phyloP scores from a whole-genome alignment of 2,888 invertebrate genomes.

The Nomada ruficornis region DNA sequence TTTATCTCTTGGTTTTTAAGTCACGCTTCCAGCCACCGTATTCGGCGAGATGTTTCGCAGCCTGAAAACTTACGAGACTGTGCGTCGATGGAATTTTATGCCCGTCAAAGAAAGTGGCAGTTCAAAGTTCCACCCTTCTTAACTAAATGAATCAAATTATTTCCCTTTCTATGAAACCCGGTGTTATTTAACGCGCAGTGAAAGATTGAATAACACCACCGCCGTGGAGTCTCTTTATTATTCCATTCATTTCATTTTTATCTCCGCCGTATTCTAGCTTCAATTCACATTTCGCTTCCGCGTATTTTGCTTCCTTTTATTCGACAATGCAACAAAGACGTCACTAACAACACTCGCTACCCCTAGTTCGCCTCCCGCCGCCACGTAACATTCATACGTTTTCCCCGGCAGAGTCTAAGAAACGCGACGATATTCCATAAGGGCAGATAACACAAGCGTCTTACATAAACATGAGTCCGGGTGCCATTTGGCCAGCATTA shows the following conservation, averaged over 20 bases:
- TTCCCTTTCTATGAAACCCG: too few relatives aligned
- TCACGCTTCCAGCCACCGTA: conserved; percentile 33
- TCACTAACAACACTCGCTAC: too few relatives aligned
- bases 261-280: too few relatives aligned
- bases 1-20: conserved; percentile 51
- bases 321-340: too few relatives aligned
- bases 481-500: background rate
- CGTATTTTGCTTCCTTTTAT: background rate
- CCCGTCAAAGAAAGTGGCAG: too few relatives aligned
- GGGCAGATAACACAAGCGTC: background rate
- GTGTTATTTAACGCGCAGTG: too few relatives aligned
- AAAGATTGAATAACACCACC: too few relatives aligned
- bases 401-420: background rate
- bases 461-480: conserved; percentile 19
- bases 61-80: conserved; percentile 2
- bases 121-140: too few relatives aligned
- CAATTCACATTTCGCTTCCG: background rate
- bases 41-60: conserved; percentile 4
- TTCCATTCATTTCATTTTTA: too few relatives aligned
- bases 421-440: background rate
- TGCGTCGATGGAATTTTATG: background rate
- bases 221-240: too few relatives aligned
- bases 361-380: background rate
- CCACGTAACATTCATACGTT: background rate
- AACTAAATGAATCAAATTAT: too few relatives aligned